These are phyloP conservation scores for Papilio elwesi DNA, from an alignment of 2,888 invertebrate genomes.

Conservation along the genomic window DNA sequence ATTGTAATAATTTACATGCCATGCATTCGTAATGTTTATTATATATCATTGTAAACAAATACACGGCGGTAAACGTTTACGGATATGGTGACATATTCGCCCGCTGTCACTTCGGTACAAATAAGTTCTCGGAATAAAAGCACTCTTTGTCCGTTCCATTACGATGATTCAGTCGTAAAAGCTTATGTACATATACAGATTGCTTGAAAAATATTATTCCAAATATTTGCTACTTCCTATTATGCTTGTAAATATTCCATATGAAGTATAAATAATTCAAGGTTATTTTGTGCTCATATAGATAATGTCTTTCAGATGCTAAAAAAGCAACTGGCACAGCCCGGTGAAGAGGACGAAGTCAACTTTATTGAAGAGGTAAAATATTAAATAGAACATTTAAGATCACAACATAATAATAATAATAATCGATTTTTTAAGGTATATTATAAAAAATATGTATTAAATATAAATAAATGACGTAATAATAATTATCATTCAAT, in stretches of 20 bases:
- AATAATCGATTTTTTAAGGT: no score
- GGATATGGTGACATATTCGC: no score
- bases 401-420: no score
- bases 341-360: constrained; percentile 72
- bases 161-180: constrained; percentile 1
- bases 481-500: no score
- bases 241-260: constrained; percentile 8
- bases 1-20: constrained; percentile 32
- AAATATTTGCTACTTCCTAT: constrained; percentile 25
- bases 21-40: no score
- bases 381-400: no score
- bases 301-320: constrained; percentile 60
- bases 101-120: neutral
- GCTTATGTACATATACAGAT: constrained; percentile 17
- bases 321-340: constrained; percentile 73
- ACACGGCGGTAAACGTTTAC: no score
- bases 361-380: constrained; percentile 70
- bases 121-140: neutral
- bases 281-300: neutral
- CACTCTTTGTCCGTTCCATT: neutral
- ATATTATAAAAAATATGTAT: no score
- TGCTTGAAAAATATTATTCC: constrained; percentile 26
- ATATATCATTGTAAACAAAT: no score
- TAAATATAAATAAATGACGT: no score
- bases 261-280: neutral